A percentile compares a stretch with the other conserved stretches of the same genome.
Conservation (phyloP, 2,888 invertebrate genomes). For the Achlya flavicornis region DNA sequence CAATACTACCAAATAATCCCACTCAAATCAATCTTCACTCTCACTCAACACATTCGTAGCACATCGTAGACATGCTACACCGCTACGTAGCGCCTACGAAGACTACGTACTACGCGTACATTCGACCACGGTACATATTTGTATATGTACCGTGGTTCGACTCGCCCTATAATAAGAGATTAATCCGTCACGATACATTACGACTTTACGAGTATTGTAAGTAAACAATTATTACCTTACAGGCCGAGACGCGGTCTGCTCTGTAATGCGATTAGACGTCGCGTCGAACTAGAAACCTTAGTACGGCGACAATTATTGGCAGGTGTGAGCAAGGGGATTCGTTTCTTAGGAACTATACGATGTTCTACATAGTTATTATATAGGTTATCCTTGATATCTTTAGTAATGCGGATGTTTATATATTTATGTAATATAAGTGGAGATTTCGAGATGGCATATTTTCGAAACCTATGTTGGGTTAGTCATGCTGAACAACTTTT, state of each 20-base stretch:
- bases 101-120: background rate
- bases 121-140: no score
- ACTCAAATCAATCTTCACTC: background rate
- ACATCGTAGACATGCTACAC: background rate
- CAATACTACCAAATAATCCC: background rate
- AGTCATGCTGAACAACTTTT: no score
- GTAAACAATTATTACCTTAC: constrained; percentile 12
- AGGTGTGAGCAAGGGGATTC: background rate
- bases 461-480: no score
- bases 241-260: constrained; percentile 22
- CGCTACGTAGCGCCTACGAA: background rate
- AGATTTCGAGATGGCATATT: no score
- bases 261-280: constrained; percentile 42
- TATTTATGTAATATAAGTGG: no score
- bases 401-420: no score
- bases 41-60: background rate
- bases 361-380: background rate
- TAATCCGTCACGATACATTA: background rate
- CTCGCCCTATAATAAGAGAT: background rate
- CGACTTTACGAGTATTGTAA: background rate
- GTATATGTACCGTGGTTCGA: no score
- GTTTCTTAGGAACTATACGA: background rate
- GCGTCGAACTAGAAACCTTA: constrained; percentile 36
- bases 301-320: constrained; percentile 31
- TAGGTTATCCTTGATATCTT: background rate